phyloP scores from a whole-genome alignment of 2,888 invertebrate genomes.

The Metellina segmentata region DNA sequence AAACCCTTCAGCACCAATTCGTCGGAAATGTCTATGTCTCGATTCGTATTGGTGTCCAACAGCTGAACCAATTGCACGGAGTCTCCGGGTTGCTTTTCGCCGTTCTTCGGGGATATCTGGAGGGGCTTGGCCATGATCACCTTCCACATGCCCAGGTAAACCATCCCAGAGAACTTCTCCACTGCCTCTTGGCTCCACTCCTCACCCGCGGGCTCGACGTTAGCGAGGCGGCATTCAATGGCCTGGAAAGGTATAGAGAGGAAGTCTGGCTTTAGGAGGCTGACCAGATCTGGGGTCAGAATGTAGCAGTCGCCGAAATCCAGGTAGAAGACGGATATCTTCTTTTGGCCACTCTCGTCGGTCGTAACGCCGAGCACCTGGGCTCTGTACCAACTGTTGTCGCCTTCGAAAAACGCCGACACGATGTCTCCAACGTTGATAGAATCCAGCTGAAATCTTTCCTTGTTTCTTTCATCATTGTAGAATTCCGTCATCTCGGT shows the following conservation, averaged over 20 bases:
- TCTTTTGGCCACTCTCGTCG: slow-evolving; percentile 83
- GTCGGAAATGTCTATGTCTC: slow-evolving; percentile 85
- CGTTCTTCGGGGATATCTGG: slow-evolving; percentile 84
- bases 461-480: slow-evolving; percentile 79
- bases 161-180: slow-evolving; percentile 81
- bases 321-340: slow-evolving; percentile 80
- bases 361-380: slow-evolving; percentile 84
- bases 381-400: slow-evolving; percentile 89
- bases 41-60: slow-evolving; percentile 86
- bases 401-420: slow-evolving; percentile 90
- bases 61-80: slow-evolving; percentile 85
- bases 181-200: slow-evolving; percentile 79
- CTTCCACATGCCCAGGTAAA: slow-evolving; percentile 86
- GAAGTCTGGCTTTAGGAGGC: slow-evolving; percentile 79
- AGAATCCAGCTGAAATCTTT: neutral
- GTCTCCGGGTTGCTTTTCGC: slow-evolving; percentile 84
- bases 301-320: slow-evolving; percentile 81
- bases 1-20: slow-evolving; percentile 84
- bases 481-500: slow-evolving; percentile 92
- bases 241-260: slow-evolving; percentile 81
- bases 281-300: slow-evolving; percentile 78
- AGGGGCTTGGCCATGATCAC: slow-evolving; percentile 88
- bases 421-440: slow-evolving; percentile 88
- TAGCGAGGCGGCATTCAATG: slow-evolving; percentile 80
- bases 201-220: slow-evolving; percentile 74